These are phyloP conservation scores for Syrphus vitripennis DNA, from an alignment of 2,888 invertebrate species.

Conservation along the genomic window DNA sequence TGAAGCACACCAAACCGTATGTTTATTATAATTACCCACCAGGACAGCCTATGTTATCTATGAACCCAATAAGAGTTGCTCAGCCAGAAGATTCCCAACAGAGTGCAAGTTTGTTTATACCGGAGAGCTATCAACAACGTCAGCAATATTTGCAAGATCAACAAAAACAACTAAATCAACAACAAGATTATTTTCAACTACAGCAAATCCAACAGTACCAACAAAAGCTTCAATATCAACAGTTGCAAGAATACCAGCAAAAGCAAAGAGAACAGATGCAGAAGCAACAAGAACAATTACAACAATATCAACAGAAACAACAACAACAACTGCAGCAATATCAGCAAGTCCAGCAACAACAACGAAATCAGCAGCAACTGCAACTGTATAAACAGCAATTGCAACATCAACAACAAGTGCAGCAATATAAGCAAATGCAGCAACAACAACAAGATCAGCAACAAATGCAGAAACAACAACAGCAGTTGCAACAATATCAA, in stretches of 20 bases:
- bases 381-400: slow-evolving; percentile 5
- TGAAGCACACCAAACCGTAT: slow-evolving; percentile 74
- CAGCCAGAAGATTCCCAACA: slow-evolving; percentile 23
- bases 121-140: not conserved
- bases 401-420: slow-evolving; percentile 4
- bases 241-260: slow-evolving; percentile 43
- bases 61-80: slow-evolving; percentile 39
- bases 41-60: slow-evolving; percentile 58
- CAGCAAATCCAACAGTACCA: not conserved
- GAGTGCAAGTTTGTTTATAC: not conserved
- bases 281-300: not conserved
- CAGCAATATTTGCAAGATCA: not conserved
- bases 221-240: not conserved
- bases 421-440: not conserved
- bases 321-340: not conserved
- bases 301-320: not conserved
- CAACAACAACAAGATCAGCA: slow-evolving; percentile 26
- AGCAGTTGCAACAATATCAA: slow-evolving; percentile 13
- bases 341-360: not conserved
- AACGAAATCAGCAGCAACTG: slow-evolving; percentile 13
- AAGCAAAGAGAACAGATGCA: not conserved
- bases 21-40: slow-evolving; percentile 73
- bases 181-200: not conserved
- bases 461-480: not conserved
- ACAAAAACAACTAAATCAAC: not conserved